Conservation (phyloP, 2,113 vertebrate species). For the Delphinus delphis region DNA sequence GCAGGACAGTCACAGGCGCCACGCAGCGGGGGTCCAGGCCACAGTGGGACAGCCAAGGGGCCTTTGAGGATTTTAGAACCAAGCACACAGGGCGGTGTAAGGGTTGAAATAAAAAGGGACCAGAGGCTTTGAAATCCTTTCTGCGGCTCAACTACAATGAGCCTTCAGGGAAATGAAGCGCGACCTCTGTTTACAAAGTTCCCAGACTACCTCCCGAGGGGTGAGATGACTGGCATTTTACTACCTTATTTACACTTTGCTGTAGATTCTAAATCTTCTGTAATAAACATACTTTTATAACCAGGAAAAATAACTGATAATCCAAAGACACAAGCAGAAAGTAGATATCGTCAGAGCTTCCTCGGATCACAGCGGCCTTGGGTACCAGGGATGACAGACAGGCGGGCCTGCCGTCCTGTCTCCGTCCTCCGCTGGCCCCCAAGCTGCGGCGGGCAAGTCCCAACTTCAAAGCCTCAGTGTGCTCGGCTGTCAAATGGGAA, state of each 20-base stretch:
- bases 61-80: neutral
- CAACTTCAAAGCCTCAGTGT: neutral
- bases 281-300: neutral
- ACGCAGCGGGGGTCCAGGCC: fast-evolving
- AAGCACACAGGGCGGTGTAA: fast-evolving
- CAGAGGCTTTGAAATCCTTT: neutral
- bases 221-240: fast-evolving
- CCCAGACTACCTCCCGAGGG: fast-evolving
- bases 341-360: neutral
- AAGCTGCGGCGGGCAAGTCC: neutral
- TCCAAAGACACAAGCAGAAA: neutral
- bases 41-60: neutral
- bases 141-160: neutral
- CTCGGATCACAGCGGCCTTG: fast-evolving
- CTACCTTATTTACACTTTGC: neutral
- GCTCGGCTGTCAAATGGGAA: neutral
- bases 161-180: neutral
- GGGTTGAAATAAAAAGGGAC: neutral
- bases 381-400: fast-evolving
- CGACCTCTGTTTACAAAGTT: neutral
- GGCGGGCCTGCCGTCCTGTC: neutral
- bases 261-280: neutral
- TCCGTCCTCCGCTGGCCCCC: neutral
- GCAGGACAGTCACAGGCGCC: neutral
- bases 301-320: neutral